These are phyloP conservation scores for Polyommatus icarus DNA, from an alignment of 2,888 invertebrate genomes.

Conservation along the genomic window DNA sequence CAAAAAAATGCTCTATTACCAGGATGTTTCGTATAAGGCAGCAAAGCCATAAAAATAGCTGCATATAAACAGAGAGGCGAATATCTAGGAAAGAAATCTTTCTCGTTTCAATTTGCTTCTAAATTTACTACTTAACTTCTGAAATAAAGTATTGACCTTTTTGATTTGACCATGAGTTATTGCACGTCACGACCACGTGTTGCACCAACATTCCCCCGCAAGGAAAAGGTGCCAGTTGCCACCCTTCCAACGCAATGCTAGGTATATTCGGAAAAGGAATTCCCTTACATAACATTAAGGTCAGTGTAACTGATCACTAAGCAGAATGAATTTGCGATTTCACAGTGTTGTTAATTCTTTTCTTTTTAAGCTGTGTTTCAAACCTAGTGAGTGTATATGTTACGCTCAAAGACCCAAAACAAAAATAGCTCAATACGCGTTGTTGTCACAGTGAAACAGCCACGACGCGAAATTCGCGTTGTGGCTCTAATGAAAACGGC, in stretches of 20 bases:
- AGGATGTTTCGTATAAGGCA: background rate
- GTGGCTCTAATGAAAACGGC: too few relatives aligned
- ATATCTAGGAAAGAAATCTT: background rate
- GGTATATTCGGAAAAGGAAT: background rate
- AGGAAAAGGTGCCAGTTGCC: background rate
- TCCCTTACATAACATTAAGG: background rate
- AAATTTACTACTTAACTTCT: background rate
- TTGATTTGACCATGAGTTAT: background rate
- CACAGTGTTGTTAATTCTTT: too few relatives aligned
- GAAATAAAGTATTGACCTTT: background rate
- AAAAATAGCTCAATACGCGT: too few relatives aligned
- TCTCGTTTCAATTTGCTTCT: background rate
- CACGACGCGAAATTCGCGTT: too few relatives aligned
- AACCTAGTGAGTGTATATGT: too few relatives aligned
- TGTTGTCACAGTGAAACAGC: too few relatives aligned
- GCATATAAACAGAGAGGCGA: background rate
- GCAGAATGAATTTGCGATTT: background rate
- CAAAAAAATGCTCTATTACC: too few relatives aligned
- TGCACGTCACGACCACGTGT: constrained; percentile 4
- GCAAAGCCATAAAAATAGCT: background rate
- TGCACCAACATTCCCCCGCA: background rate
- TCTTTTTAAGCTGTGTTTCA: too few relatives aligned
- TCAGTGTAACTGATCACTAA: background rate
- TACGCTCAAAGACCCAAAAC: too few relatives aligned
- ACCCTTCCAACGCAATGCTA: background rate